Conservation (phyloP, 1,140 invertebrate genomes). For the Aphaenogaster ashmeadi region DNA sequence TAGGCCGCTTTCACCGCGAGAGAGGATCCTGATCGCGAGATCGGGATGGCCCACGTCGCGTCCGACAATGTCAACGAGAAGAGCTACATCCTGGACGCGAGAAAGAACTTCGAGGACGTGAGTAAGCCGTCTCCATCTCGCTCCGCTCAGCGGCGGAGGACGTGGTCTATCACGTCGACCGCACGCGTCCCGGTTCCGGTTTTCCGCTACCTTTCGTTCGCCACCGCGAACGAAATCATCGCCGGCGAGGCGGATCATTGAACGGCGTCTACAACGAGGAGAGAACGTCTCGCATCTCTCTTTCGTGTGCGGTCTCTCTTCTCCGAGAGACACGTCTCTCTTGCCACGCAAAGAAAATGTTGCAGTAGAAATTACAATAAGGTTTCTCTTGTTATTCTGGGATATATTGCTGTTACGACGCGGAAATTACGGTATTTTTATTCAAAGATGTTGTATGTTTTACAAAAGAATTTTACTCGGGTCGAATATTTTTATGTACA, state of each 20-base stretch:
- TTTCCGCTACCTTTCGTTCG: neutral
- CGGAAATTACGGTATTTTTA: neutral
- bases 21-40: neutral
- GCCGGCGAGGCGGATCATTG: neutral
- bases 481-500: neutral
- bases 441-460: neutral
- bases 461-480: neutral
- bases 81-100: slow-evolving; percentile 85
- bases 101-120: slow-evolving; percentile 83
- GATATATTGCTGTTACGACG: neutral
- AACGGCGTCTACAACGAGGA: neutral
- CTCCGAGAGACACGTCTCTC: too few relatives aligned
- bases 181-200: neutral
- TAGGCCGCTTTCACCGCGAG: slow-evolving; percentile 5
- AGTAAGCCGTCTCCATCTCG: slow-evolving; percentile 67
- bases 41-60: slow-evolving; percentile 72
- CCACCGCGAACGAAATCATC: neutral
- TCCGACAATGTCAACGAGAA: slow-evolving; percentile 81
- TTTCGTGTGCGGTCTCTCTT: neutral
- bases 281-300: neutral
- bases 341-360: neutral
- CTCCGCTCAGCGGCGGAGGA: neutral
- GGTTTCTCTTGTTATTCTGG: neutral
- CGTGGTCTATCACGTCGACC: neutral
- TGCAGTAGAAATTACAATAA: neutral